Percentiles rank a stretch among this genome's conserved stretches.
These are phyloP conservation scores for Galagoides demidoff DNA, from an alignment of 2,797 vertebrate genomes.

Conservation along the genomic window DNA sequence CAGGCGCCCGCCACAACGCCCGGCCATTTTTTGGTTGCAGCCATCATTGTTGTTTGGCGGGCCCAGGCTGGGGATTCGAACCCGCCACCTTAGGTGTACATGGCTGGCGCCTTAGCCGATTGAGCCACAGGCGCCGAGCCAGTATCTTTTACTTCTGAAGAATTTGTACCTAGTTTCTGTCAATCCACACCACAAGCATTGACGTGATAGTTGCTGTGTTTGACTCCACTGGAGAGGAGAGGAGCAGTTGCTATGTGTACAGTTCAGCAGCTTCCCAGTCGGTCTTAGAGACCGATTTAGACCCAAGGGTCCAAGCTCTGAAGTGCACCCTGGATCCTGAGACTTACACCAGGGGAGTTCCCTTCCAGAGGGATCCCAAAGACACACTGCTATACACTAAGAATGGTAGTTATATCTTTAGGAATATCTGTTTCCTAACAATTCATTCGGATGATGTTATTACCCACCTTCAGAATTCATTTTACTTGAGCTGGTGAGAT, in stretches of 20 bases:
- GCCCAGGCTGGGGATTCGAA: too few species aligned
- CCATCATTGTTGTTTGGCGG: too few species aligned
- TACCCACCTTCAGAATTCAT: not conserved
- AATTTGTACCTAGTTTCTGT: not conserved
- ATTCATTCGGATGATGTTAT: not conserved
- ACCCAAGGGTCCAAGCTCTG: not conserved
- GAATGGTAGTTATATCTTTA: not conserved
- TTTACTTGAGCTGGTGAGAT: not conserved
- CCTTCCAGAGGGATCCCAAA: not conserved
- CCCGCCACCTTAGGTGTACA: too few species aligned
- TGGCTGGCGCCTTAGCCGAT: too few species aligned
- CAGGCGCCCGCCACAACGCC: too few species aligned
- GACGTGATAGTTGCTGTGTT: not conserved
- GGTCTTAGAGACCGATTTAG: not conserved
- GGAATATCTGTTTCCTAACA: not conserved
- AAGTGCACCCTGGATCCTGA: not conserved
- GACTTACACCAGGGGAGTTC: not conserved
- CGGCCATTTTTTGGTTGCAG: too few species aligned
- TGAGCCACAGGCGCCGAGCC: too few species aligned
- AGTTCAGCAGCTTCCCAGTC: not conserved
- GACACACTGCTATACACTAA: not conserved
- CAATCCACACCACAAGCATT: not conserved
- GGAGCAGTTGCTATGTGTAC: not conserved
- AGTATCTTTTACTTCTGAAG: slow-evolving; percentile 8
- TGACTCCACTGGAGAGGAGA: not conserved